Percentiles rank a stretch among this genome's conserved stretches.
Conservation (phyloP, 2,888 invertebrate species). For the Tuberolachnus salignus region DNA sequence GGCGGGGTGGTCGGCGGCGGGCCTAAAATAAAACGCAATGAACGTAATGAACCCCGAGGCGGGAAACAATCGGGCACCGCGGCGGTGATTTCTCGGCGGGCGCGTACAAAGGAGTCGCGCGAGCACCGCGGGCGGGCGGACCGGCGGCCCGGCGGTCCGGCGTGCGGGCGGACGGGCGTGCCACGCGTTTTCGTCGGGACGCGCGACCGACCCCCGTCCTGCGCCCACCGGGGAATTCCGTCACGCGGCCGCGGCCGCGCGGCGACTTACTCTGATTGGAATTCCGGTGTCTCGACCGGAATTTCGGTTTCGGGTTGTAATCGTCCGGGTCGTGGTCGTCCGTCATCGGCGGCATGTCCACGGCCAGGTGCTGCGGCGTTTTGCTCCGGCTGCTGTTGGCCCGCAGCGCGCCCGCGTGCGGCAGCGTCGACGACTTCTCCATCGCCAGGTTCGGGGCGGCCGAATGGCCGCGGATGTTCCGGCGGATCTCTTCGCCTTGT, state of each 20-base stretch:
- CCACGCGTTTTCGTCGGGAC: background rate
- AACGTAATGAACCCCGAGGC: no score
- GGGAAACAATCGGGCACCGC: background rate
- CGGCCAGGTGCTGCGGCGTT: slow-evolving; percentile 52
- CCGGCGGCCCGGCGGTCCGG: no score
- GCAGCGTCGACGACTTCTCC: slow-evolving; percentile 30
- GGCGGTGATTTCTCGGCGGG: no score
- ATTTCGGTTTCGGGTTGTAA: slow-evolving; percentile 44
- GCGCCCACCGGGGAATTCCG: background rate
- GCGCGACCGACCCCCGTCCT: background rate
- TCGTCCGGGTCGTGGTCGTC: slow-evolving; percentile 17
- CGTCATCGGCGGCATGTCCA: slow-evolving; percentile 40
- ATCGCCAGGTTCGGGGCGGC: slow-evolving; percentile 59
- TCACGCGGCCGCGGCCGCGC: background rate
- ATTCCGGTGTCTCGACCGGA: slow-evolving; percentile 47
- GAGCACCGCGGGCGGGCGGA: no score
- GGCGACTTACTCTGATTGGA: slow-evolving; percentile 44
- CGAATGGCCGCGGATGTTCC: slow-evolving; percentile 59
- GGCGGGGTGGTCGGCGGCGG: no score
- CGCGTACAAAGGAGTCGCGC: no score
- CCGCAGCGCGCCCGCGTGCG: slow-evolving; percentile 12
- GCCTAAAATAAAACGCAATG: background rate
- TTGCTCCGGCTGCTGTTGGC: slow-evolving; percentile 21
- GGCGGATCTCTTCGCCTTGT: slow-evolving; percentile 34
- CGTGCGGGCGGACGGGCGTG: no score